These are phyloP conservation scores for Ichneumoninae sp. DNA, from an alignment of 2,888 invertebrate genomes.

Conservation along the genomic window DNA sequence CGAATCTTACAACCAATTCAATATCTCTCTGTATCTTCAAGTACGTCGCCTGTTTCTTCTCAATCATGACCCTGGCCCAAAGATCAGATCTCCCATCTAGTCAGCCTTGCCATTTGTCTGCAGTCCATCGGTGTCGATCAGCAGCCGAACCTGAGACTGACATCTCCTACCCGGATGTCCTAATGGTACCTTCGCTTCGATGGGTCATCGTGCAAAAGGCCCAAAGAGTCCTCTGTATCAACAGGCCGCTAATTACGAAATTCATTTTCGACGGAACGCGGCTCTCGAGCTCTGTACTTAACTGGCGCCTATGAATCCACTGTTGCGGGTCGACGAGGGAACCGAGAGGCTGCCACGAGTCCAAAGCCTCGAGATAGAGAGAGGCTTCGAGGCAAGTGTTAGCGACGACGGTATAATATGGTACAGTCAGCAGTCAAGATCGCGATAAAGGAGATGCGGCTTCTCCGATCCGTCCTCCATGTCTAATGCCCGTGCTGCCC, in stretches of 20 bases:
- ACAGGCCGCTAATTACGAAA: conserved; percentile 68
- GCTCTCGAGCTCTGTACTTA: conserved; percentile 76
- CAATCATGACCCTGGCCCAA: background rate
- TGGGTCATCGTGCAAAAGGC: conserved; percentile 17
- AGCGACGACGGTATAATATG: conserved; percentile 54
- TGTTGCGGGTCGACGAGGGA: conserved; percentile 52
- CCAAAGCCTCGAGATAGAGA: conserved; percentile 3
- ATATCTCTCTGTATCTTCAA: background rate
- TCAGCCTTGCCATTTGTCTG: conserved; percentile 1
- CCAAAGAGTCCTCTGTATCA: conserved; percentile 55
- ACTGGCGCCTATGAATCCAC: conserved; percentile 78
- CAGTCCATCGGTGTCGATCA: conserved; percentile 30
- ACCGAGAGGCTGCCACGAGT: conserved; percentile 19
- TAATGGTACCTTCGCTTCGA: conserved; percentile 53
- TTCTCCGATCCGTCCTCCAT: conserved; percentile 52
- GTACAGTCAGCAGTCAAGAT: conserved; percentile 21
- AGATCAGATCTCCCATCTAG: background rate
- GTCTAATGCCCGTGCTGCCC: conserved; percentile 61
- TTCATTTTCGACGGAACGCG: conserved; percentile 66
- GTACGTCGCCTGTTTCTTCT: background rate
- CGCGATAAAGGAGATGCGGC: conserved; percentile 14
- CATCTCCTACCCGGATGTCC: conserved; percentile 56
- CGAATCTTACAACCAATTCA: background rate
- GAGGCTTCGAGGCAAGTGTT: conserved; percentile 47
- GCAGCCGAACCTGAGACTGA: conserved; percentile 38